Conservation (phyloP, 2,888 invertebrate genomes). For the Ornithoptera alexandrae region DNA sequence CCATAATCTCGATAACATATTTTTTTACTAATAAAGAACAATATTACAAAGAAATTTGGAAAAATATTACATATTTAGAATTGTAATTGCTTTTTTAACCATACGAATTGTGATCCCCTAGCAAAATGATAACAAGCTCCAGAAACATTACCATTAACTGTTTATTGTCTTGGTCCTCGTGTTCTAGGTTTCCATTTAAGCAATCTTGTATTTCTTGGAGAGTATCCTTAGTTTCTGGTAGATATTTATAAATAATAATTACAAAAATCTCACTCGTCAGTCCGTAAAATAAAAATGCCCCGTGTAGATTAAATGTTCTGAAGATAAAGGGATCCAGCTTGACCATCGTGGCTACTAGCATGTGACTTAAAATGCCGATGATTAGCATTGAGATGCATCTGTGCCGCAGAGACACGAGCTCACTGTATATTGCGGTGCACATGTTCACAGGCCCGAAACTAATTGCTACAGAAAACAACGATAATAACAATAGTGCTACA, state of each 20-base stretch:
- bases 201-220: slow-evolving; percentile 38
- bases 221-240: slow-evolving; percentile 42
- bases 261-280: slow-evolving; percentile 27
- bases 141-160: too few relatives aligned
- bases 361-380: not conserved
- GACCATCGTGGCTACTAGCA: slow-evolving; percentile 19
- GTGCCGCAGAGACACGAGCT: slow-evolving; percentile 31
- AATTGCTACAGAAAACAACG: slow-evolving; percentile 51
- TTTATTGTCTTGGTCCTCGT: too few relatives aligned
- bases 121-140: too few relatives aligned
- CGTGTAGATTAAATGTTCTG: slow-evolving; percentile 31
- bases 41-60: too few relatives aligned
- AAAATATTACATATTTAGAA: too few relatives aligned
- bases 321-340: slow-evolving; percentile 34
- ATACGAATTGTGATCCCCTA: too few relatives aligned
- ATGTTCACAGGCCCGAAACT: slow-evolving; percentile 61
- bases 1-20: too few relatives aligned
- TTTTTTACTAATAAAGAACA: too few relatives aligned
- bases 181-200: not conserved
- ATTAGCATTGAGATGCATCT: slow-evolving; percentile 24
- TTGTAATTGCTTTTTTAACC: too few relatives aligned
- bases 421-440: slow-evolving; percentile 49
- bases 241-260: slow-evolving; percentile 33
- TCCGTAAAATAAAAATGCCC: slow-evolving; percentile 37
- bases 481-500: slow-evolving; percentile 44